Conservation (phyloP, 1,140 invertebrate species). For the Piezodorus guildinii region DNA sequence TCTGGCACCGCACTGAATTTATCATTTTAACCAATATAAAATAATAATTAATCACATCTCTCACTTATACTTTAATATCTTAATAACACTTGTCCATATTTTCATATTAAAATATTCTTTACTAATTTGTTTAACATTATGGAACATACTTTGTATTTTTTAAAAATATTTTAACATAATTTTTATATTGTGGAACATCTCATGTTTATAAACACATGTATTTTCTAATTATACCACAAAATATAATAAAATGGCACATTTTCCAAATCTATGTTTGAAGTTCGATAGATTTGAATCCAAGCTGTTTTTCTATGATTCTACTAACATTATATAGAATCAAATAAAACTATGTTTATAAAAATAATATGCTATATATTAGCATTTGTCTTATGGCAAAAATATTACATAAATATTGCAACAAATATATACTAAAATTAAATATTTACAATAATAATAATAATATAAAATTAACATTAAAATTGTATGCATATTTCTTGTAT, state of each 20-base stretch:
- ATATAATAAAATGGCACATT: slow-evolving; percentile 16
- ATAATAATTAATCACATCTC: too few species aligned
- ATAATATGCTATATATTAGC: slow-evolving; percentile 12
- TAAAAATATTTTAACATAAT: too few species aligned
- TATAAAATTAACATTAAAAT: not conserved
- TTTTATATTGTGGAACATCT: too few species aligned
- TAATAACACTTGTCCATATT: too few species aligned
- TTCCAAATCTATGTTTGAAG: not conserved
- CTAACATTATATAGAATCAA: not conserved
- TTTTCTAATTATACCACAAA: slow-evolving; percentile 8
- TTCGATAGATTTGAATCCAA: slow-evolving; percentile 3
- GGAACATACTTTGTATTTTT: too few species aligned
- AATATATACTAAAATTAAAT: slow-evolving; percentile 12
- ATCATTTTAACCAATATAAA: too few species aligned
- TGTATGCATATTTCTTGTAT: not conserved
- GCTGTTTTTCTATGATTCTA: slow-evolving; percentile 10
- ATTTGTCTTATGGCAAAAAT: slow-evolving; percentile 2
- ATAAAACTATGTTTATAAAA: slow-evolving; percentile 13
- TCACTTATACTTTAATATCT: too few species aligned
- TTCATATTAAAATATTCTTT: too few species aligned
- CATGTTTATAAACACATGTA: not conserved
- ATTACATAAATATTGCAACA: slow-evolving; percentile 14
- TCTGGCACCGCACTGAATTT: too few species aligned
- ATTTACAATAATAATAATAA: slow-evolving; percentile 5
- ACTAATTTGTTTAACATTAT: too few species aligned